Conservation (phyloP, 2,888 invertebrate genomes). For the Ochropacha duplaris region DNA sequence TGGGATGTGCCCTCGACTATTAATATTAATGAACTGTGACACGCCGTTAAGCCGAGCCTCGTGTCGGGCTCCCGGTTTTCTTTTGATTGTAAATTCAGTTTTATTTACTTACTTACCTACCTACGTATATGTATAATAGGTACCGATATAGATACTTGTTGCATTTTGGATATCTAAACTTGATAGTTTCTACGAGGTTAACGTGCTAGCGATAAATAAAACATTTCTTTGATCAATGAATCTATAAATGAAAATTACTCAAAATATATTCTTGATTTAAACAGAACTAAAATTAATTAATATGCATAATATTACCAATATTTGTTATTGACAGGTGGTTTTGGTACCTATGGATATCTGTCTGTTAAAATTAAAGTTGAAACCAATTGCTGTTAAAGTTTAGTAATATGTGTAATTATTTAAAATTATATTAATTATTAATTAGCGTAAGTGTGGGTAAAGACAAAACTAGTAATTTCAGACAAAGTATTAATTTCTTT, state of each 20-base stretch:
- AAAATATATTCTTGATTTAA: no score
- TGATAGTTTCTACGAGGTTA: no score
- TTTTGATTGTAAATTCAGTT: slow-evolving; percentile 74
- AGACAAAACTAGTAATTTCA: background rate
- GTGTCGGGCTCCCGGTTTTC: slow-evolving; percentile 56
- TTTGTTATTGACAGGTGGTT: no score
- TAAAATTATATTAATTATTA: no score
- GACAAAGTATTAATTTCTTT: slow-evolving; percentile 5
- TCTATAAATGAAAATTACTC: no score
- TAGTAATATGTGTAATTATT: no score
- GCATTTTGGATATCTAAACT: slow-evolving; percentile 47
- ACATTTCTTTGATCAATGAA: background rate
- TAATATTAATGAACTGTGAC: slow-evolving; percentile 80
- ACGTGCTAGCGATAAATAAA: background rate
- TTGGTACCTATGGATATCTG: no score
- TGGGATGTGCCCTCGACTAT: slow-evolving; percentile 59
- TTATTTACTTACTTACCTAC: slow-evolving; percentile 38
- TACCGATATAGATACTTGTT: slow-evolving; percentile 62
- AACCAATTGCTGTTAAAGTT: no score
- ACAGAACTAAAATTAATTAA: no score
- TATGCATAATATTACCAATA: no score
- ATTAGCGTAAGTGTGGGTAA: no score
- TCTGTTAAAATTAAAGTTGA: no score
- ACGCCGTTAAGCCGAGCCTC: slow-evolving; percentile 58
- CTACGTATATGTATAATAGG: slow-evolving; percentile 3